Conservation (phyloP, 2,797 vertebrate species). For the Uromys caudimaculatus region DNA sequence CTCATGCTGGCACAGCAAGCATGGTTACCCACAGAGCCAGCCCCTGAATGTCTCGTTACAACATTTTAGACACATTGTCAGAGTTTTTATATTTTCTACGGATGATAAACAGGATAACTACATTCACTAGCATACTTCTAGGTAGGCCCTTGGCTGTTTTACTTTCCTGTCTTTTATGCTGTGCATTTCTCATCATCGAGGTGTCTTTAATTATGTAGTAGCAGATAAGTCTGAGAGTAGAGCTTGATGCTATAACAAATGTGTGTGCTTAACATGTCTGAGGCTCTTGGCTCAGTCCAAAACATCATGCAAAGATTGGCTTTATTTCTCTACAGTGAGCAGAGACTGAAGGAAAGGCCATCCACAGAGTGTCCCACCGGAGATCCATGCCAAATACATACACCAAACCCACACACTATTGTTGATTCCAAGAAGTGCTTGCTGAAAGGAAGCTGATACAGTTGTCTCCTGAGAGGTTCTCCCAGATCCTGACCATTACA, state of each 20-base stretch:
- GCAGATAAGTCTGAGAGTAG: not conserved
- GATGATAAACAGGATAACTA: not conserved
- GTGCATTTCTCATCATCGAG: conserved; percentile 20
- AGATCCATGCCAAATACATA: too few species aligned
- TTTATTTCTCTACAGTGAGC: not conserved
- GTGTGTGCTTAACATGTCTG: not conserved
- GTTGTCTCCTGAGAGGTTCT: too few species aligned
- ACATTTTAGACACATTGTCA: not conserved
- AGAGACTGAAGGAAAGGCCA: too few species aligned
- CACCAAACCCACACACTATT: too few species aligned
- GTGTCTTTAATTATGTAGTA: conserved; percentile 30
- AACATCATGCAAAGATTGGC: not conserved
- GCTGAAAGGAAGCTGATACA: too few species aligned
- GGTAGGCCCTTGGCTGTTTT: not conserved
- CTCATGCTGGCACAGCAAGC: not conserved
- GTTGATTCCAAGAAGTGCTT: too few species aligned
- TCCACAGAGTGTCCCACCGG: too few species aligned
- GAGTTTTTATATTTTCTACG: conserved; percentile 29
- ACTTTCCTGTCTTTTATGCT: conserved; percentile 44
- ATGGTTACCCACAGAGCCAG: not conserved
- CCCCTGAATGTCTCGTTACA: too few species aligned
- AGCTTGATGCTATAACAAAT: not conserved
- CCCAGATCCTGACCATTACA: too few species aligned
- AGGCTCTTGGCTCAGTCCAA: not conserved
- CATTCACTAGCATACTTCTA: not conserved